phyloP scores from a whole-genome alignment of 2,797 vertebrate species.

The Myotis findleyi region DNA sequence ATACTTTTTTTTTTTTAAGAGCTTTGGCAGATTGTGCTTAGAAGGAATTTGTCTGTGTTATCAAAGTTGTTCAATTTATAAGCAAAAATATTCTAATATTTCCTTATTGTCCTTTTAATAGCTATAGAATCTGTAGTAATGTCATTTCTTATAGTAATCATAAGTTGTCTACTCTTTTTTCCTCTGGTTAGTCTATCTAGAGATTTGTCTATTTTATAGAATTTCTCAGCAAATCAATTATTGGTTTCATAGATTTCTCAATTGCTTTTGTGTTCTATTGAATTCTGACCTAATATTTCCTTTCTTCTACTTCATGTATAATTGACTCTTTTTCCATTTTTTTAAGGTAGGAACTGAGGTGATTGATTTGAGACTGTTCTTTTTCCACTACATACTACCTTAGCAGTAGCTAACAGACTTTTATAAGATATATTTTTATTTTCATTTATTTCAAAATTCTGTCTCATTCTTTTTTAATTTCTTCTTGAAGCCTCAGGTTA shows the following conservation, averaged over 20 bases:
- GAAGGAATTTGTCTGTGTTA: neutral
- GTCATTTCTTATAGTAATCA: neutral
- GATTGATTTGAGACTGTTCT: neutral
- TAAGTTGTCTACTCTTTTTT: neutral
- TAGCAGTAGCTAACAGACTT: neutral
- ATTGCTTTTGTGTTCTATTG: neutral
- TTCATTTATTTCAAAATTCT: neutral
- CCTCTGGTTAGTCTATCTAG: neutral
- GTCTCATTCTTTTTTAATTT: neutral
- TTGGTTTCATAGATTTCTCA: neutral
- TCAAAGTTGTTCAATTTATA: neutral
- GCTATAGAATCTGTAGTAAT: neutral
- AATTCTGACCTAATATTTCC: neutral
- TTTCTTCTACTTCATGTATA: slow-evolving; percentile 24
- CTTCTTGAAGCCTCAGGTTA: neutral
- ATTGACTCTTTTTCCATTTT: neutral
- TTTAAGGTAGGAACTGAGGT: neutral
- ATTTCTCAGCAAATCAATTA: neutral
- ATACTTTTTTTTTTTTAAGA: neutral
- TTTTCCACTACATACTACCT: neutral
- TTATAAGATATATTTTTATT: neutral
- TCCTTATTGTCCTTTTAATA: neutral
- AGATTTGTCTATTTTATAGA: neutral
- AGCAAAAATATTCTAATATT: neutral
- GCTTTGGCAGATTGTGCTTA: neutral